These are phyloP conservation scores for Drosophila malerkotliana DNA, from an alignment of 1,140 invertebrate species.

Conservation along the genomic window DNA sequence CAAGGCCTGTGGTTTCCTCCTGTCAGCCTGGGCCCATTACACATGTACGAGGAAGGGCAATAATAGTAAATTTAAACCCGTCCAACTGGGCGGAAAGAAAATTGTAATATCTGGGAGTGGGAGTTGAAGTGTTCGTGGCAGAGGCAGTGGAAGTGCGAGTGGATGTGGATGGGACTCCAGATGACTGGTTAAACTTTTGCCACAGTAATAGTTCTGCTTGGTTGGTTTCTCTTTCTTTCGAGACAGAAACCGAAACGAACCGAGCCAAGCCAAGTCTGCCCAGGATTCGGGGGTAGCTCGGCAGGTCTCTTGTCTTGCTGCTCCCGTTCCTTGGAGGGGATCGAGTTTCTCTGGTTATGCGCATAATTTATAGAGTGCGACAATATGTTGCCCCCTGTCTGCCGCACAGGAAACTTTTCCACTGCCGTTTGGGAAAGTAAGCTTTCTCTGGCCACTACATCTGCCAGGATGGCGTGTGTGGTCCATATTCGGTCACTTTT, in stretches of 20 bases:
- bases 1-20: constrained; percentile 56
- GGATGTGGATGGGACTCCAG: constrained; percentile 37
- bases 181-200: constrained; percentile 80
- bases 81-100: constrained; percentile 8
- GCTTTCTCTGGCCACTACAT: constrained; percentile 51
- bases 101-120: background rate
- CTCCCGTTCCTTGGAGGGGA: background rate
- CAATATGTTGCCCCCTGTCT: constrained; percentile 72
- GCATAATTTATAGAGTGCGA: constrained; percentile 80
- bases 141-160: background rate
- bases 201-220: constrained; percentile 79
- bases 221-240: constrained; percentile 69
- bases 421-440: constrained; percentile 55
- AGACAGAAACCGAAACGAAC: constrained; percentile 29
- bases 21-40: constrained; percentile 62
- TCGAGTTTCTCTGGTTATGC: constrained; percentile 63
- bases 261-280: constrained; percentile 1
- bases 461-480: constrained; percentile 18
- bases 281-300: constrained; percentile 31
- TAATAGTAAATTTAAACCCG: constrained; percentile 70
- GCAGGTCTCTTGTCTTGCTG: constrained; percentile 45
- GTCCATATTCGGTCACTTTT: constrained; percentile 49
- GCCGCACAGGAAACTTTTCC: constrained; percentile 57
- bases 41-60: constrained; percentile 58
- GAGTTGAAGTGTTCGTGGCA: no score